phyloP scores from a whole-genome alignment of 2,888 invertebrate genomes.

The Eristalis tenax region DNA sequence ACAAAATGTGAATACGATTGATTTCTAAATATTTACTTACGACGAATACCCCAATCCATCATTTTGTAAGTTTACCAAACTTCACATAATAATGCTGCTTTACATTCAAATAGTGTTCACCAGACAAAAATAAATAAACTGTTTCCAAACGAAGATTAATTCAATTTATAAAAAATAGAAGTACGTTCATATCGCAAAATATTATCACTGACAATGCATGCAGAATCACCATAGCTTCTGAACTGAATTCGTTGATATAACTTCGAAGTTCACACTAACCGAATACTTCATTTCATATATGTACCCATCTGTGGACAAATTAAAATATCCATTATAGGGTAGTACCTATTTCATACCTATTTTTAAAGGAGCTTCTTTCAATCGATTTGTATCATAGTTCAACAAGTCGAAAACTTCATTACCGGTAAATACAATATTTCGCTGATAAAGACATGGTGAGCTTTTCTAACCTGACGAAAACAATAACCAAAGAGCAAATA shows the following conservation, averaged over 20 bases:
- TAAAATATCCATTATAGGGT: slow-evolving; percentile 15
- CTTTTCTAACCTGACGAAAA: slow-evolving; percentile 9
- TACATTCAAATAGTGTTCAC: slow-evolving; percentile 12
- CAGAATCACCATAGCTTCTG: slow-evolving; percentile 76
- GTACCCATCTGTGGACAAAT: slow-evolving; percentile 2
- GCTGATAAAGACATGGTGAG: background rate
- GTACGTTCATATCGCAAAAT: slow-evolving; percentile 1
- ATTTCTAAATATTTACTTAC: slow-evolving; percentile 82
- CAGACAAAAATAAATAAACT: background rate
- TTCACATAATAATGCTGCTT: background rate
- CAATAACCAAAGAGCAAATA: background rate
- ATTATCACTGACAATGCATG: slow-evolving; percentile 67
- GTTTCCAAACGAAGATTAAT: background rate
- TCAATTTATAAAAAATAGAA: background rate
- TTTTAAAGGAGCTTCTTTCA: slow-evolving; percentile 14
- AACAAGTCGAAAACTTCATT: slow-evolving; percentile 6
- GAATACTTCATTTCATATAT: background rate
- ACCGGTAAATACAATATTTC: background rate
- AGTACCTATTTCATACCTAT: background rate
- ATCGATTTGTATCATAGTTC: slow-evolving; percentile 8
- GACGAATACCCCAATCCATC: slow-evolving; percentile 89
- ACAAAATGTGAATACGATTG: background rate
- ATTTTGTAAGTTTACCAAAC: slow-evolving; percentile 80
- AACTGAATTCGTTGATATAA: slow-evolving; percentile 73
- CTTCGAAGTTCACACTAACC: background rate